Percentiles rank a stretch among this genome's conserved stretches.
These are phyloP conservation scores for Isurus oxyrinchus DNA, from an alignment of 2,113 vertebrate genomes.

Conservation along the genomic window DNA sequence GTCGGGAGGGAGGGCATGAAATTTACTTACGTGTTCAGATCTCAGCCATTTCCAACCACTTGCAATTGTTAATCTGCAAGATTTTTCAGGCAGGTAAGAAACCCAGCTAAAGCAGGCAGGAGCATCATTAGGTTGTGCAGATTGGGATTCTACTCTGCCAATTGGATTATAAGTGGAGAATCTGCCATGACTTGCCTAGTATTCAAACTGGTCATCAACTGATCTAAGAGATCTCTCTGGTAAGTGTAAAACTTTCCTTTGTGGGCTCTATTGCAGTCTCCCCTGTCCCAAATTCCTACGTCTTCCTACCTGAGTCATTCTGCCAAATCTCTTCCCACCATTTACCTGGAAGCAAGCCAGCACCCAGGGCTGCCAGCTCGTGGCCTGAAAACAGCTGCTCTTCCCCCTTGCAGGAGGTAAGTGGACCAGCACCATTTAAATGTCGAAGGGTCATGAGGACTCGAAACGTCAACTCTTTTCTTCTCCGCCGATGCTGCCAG, in stretches of 20 bases:
- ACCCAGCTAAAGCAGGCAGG: neutral
- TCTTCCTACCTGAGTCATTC: neutral
- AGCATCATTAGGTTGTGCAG: neutral
- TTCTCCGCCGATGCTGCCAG: too few species aligned
- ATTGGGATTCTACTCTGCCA: neutral
- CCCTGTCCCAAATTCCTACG: neutral
- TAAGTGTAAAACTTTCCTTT: neutral
- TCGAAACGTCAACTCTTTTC: too few species aligned
- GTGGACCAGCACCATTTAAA: neutral
- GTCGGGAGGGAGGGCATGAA: too few species aligned
- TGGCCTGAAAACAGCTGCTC: too few species aligned
- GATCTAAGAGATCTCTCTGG: neutral
- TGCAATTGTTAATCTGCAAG: neutral
- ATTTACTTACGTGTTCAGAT: neutral
- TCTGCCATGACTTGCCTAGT: neutral
- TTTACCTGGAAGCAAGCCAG: too few species aligned
- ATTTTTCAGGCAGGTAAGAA: neutral
- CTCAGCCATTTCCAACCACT: neutral
- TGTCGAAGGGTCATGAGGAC: too few species aligned
- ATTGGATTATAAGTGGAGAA: neutral
- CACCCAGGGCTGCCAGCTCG: too few species aligned
- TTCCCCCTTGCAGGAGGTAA: neutral
- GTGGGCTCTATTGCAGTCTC: too few species aligned
- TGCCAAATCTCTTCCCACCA: neutral
- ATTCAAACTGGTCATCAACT: neutral